These are phyloP conservation scores for Melipona quadrifasciata DNA, from an alignment of 1,140 invertebrate genomes.

Conservation along the genomic window DNA sequence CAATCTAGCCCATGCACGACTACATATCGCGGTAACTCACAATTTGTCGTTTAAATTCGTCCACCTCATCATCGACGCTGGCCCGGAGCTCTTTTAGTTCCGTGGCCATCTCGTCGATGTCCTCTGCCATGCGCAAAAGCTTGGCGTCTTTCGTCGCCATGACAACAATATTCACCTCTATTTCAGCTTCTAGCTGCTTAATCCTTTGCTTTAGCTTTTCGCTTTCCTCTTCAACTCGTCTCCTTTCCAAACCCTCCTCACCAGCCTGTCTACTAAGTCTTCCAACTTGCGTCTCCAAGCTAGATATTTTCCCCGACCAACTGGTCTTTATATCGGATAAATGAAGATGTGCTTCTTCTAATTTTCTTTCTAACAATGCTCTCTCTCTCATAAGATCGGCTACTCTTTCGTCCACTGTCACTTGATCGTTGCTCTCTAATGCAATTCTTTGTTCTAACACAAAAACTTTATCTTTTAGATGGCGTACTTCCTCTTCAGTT, in stretches of 20 bases:
- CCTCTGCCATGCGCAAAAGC: conserved; percentile 84
- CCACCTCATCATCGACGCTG: conserved; percentile 85
- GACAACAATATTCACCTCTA: conserved; percentile 87
- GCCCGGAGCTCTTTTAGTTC: conserved; percentile 84
- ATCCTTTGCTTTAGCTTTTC: conserved; percentile 85
- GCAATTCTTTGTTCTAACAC: conserved; percentile 84
- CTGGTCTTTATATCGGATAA: conserved; percentile 93
- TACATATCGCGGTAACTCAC: conserved; percentile 84
- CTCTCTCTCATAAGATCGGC: conserved; percentile 83
- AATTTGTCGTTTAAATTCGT: conserved; percentile 85
- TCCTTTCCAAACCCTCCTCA: conserved; percentile 89
- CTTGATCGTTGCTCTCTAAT: conserved; percentile 80
- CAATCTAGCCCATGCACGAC: conserved; percentile 70
- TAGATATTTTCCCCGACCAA: conserved; percentile 93
- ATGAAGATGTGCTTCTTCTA: conserved; percentile 92
- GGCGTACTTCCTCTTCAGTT: conserved; percentile 85
- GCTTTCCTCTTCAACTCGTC: conserved; percentile 88
- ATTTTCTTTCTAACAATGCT: conserved; percentile 87
- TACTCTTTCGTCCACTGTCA: conserved; percentile 84
- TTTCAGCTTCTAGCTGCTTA: conserved; percentile 85
- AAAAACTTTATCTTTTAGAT: conserved; percentile 86
- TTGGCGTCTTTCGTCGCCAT: conserved; percentile 88
- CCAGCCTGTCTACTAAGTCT: conserved; percentile 90
- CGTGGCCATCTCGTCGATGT: conserved; percentile 85
- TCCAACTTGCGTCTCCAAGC: conserved; percentile 91